These are phyloP conservation scores for Conops quadrifasciatus DNA, from an alignment of 2,888 invertebrate genomes.

Conservation along the genomic window DNA sequence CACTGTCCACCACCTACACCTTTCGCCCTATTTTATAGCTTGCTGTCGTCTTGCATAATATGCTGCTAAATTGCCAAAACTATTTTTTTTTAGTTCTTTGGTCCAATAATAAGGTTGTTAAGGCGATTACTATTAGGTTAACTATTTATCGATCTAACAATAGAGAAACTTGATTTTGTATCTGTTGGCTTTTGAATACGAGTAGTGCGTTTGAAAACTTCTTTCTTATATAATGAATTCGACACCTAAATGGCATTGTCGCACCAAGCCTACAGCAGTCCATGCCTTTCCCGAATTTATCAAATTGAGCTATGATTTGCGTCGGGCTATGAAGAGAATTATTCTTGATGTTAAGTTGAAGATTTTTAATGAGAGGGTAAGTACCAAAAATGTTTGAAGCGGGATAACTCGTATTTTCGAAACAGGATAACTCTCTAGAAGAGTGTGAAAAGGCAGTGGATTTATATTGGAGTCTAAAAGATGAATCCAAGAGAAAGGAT, in stretches of 20 bases:
- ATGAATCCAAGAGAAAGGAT: constrained; percentile 55
- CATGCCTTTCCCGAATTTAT: constrained; percentile 59
- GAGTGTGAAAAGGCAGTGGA: constrained; percentile 58
- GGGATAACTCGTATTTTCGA: neutral
- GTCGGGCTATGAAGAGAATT: constrained; percentile 60
- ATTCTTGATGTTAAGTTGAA: constrained; percentile 62
- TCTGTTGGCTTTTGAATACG: neutral
- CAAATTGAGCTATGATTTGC: constrained; percentile 59
- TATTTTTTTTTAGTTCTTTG: too few species aligned
- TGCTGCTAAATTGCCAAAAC: too few species aligned
- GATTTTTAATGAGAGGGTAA: constrained; percentile 61
- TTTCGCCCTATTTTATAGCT: too few species aligned
- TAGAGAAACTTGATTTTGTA: neutral
- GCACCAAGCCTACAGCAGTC: constrained; percentile 58
- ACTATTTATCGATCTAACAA: constrained; percentile 39
- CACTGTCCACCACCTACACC: too few species aligned
- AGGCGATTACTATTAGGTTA: neutral
- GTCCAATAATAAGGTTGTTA: constrained; percentile 12
- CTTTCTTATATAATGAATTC: constrained; percentile 52
- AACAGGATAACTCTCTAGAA: constrained; percentile 57
- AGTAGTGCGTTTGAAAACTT: neutral
- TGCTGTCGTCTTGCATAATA: too few species aligned
- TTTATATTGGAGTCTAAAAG: constrained; percentile 58
- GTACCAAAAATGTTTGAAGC: constrained; percentile 32
- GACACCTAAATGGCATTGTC: constrained; percentile 62